Evolutionary conservation across 2,113 vertebrate genomes (phyloP), one percentile per base, ranked within the genome.

Genomic region (Thermophis baileyi): DNA sequence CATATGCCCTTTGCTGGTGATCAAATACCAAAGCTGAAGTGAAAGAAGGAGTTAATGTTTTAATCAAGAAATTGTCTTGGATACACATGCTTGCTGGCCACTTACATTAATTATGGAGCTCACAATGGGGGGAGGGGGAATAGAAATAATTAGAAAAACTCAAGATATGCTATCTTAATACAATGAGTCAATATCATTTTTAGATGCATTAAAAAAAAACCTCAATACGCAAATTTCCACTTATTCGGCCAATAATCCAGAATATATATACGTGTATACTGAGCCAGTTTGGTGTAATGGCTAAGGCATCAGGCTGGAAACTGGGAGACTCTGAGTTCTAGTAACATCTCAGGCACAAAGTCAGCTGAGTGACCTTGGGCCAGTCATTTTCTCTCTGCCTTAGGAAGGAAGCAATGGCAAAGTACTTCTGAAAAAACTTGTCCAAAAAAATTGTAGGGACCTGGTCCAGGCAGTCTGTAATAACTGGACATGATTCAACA

Each of bases 1-100:
- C 95, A 96, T 94, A 95, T 95, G 94, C 53, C 85, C 18, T 92
- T 63, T 94, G 63, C 81, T 87, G 89, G 88, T 85, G 90, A 90
- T 90, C 40, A 85, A 4, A 3, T 89, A 91, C 74, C 90, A 88
- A 91, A 93, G 85, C 30, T 89, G 46, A 91, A 94, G n/a, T 57
- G 9, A 95, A 91, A 54, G 88, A 7, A 89, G 87, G 92, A 89
- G 92, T 92, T 69, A 94, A 0, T n/a, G 57, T 94, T 96, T 95
- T 94, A 94, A 94, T 94, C 92, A 86, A 85, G 60, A 54, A 7
- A 44, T 93, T 91, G 81, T 85, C 55, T 92, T 93, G 89, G 81
- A 89, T 51, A 60, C 89, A 89, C 46, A 57, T 89, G 4, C 51
- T 2, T 49, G 5, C 1, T 54, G 88, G 90, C 92, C 91, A 46